These are phyloP conservation scores for Coluber constrictor DNA, from an alignment of 2,797 vertebrate species.

Conservation along the genomic window DNA sequence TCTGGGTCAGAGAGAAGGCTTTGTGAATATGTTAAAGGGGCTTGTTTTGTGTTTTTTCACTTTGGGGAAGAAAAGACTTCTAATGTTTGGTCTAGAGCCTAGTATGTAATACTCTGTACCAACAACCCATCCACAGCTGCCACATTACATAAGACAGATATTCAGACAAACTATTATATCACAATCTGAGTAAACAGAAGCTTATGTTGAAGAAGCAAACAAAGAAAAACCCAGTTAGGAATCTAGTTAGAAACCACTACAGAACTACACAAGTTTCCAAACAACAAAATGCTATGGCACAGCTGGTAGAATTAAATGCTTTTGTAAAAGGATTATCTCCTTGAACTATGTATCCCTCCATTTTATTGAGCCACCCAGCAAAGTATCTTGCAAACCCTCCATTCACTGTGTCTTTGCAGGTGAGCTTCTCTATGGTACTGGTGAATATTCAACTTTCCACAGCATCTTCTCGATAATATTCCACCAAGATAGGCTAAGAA, in stretches of 20 bases:
- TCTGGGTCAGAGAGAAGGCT: constrained; percentile 21
- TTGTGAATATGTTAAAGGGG: constrained; percentile 9
- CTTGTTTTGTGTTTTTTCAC: background rate
- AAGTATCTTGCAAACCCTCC: no score
- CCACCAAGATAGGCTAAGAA: background rate
- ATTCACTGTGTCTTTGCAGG: background rate
- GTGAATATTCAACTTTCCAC: background rate
- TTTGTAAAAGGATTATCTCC: background rate
- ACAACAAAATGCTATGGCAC: constrained; percentile 1
- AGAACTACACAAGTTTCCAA: constrained; percentile 6
- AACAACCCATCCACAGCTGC: constrained; percentile 33
- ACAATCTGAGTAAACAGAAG: constrained; percentile 25
- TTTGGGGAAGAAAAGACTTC: constrained; percentile 13
- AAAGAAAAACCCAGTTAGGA: background rate
- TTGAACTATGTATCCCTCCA: background rate
- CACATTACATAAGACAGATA: constrained; percentile 35
- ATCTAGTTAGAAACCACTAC: background rate
- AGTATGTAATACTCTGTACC: background rate
- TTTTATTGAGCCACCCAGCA: background rate
- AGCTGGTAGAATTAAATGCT: background rate
- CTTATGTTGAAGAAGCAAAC: background rate
- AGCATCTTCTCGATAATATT: background rate
- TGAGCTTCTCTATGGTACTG: background rate
- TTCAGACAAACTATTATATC: background rate
- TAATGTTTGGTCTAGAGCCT: constrained; percentile 25